Percentiles rank a stretch among this genome's conserved stretches.
Conservation (phyloP, 2,888 invertebrate species). For the Ormyrus rosae region DNA sequence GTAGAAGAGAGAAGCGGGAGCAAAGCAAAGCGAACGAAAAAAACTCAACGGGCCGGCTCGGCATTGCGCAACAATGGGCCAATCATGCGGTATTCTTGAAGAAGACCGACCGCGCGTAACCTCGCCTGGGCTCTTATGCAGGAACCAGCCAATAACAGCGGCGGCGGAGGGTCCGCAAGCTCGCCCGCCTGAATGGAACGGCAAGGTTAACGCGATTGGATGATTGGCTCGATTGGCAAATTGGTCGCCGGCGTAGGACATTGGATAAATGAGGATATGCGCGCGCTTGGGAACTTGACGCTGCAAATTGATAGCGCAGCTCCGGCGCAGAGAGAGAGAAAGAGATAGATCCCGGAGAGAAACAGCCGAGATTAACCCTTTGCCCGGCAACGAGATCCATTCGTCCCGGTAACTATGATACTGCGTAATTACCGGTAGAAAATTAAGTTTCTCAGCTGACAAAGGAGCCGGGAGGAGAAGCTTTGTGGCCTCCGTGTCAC, state of each 20-base stretch:
- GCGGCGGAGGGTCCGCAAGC: slow-evolving; percentile 3
- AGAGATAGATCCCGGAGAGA: not conserved
- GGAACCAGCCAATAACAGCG: slow-evolving; percentile 69
- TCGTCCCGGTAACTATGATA: not conserved
- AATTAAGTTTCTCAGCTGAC: slow-evolving; percentile 15
- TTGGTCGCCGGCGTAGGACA: slow-evolving; percentile 70
- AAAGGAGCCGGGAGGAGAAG: no score
- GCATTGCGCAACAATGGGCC: slow-evolving; percentile 33
- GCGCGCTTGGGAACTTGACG: slow-evolving; percentile 44
- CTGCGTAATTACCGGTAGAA: slow-evolving; percentile 9
- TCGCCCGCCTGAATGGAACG: slow-evolving; percentile 63
- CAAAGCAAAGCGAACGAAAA: not conserved
- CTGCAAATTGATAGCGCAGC: slow-evolving; percentile 37
- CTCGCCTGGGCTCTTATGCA: slow-evolving; percentile 56
- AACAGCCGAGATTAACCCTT: slow-evolving; percentile 15
- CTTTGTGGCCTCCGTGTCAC: no score
- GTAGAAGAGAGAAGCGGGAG: not conserved
- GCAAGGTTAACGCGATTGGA: slow-evolving; percentile 75
- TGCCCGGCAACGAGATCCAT: slow-evolving; percentile 1
- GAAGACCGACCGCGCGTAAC: slow-evolving; percentile 43
- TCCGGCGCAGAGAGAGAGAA: not conserved
- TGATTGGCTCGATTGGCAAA: slow-evolving; percentile 75
- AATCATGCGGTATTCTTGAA: slow-evolving; percentile 19
- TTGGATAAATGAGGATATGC: slow-evolving; percentile 75
- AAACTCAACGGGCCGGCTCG: not conserved